Evolutionary conservation across 2,797 vertebrate genomes (phyloP).

Genomic region (Pelobates cultripes): DNA sequence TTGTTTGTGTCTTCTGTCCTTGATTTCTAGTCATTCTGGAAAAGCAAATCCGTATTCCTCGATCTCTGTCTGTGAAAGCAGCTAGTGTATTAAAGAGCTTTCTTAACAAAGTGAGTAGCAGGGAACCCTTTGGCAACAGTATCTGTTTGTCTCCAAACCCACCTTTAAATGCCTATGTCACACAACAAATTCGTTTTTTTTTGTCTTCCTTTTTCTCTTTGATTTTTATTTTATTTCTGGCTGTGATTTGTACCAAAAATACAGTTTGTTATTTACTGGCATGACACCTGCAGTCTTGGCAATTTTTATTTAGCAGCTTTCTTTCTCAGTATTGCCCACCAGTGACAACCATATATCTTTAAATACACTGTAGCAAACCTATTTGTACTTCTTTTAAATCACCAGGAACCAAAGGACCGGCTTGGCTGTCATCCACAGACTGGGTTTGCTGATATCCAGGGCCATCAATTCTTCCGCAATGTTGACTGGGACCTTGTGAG

Average conservation of each 20-base stretch:
- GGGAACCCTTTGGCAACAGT: not conserved
- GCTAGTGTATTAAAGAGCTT: conserved; percentile 98
- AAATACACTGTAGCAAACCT: no score
- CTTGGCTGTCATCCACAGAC: conserved; percentile 98
- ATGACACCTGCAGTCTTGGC: no score
- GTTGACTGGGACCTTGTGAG: conserved; percentile 97
- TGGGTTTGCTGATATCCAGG: conserved; percentile 96
- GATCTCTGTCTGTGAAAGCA: conserved; percentile 97
- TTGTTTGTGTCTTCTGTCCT: conserved; percentile 45
- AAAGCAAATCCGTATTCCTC: conserved; percentile 97
- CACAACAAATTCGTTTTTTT: not conserved
- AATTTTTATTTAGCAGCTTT: no score
- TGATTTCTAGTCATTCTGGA: conserved; percentile 90
- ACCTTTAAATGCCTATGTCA: not conserved
- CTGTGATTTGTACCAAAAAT: not conserved
- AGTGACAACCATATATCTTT: no score
- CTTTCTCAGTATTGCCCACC: no score
- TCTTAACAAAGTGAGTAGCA: conserved; percentile 89
- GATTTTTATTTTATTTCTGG: not conserved
- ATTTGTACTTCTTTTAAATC: not conserved
- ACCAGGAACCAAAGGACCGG: conserved; percentile 93
- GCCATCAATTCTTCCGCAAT: conserved; percentile 95
- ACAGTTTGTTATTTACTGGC: no score
- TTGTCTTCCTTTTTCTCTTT: not conserved
- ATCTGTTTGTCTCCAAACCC: not conserved